Percentiles rank a stretch among this genome's conserved stretches.
Evolutionary conservation across 2,797 vertebrate genomes (phyloP).

Genomic region (Lepus townsendii): DNA sequence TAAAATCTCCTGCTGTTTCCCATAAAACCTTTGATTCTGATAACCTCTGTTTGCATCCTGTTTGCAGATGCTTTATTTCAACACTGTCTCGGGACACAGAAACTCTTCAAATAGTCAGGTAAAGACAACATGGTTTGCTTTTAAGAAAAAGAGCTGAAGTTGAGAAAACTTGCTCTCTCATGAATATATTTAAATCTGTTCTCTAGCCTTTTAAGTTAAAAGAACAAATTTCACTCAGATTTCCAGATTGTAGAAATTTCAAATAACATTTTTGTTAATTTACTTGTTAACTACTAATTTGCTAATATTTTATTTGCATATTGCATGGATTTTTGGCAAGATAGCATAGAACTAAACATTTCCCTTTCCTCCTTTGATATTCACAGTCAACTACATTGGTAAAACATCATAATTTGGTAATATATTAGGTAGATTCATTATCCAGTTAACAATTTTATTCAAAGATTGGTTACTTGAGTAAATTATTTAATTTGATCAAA

Average conservation of each 20-base stretch:
- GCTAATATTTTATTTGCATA: background rate
- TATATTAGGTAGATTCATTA: background rate
- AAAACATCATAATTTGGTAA: constrained; percentile 46
- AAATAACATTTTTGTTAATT: background rate
- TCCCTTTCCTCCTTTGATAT: background rate
- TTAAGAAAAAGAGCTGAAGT: background rate
- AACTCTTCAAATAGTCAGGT: constrained; percentile 66
- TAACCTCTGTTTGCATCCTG: background rate
- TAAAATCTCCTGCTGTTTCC: background rate
- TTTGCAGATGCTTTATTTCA: constrained; percentile 69
- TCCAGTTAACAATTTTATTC: constrained; percentile 16
- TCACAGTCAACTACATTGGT: background rate
- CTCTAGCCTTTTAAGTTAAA: background rate
- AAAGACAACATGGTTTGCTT: background rate
- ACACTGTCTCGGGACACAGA: background rate
- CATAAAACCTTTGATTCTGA: background rate
- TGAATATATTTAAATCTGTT: background rate
- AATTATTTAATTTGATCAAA: constrained; percentile 27
- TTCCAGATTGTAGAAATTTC: background rate
- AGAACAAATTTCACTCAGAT: background rate
- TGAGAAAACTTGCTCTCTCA: background rate
- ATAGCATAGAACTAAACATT: background rate
- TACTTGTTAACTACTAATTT: constrained; percentile 23
- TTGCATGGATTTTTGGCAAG: background rate
- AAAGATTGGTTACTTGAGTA: constrained; percentile 32